Conservation (phyloP, 2,888 invertebrate species). For the Pachydiplax longipennis region DNA sequence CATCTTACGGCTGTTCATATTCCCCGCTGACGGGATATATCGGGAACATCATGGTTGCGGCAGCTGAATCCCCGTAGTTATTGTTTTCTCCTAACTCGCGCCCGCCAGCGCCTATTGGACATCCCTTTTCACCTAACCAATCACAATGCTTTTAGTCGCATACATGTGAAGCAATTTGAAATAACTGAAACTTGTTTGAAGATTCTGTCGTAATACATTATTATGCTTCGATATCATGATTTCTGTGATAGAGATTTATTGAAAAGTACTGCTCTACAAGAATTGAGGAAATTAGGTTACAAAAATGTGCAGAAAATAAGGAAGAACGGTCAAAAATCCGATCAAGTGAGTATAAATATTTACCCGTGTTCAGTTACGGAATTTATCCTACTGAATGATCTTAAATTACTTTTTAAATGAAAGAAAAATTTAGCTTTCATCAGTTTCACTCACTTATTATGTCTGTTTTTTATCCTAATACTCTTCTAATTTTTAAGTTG, state of each 20-base stretch:
- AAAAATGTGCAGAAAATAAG: conserved; percentile 10
- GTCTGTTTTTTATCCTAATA: too few species aligned
- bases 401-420: not conserved
- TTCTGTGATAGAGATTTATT: conserved; percentile 28
- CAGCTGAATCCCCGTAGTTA: not conserved
- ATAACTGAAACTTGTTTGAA: conserved; percentile 7
- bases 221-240: not conserved
- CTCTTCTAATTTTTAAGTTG: too few species aligned
- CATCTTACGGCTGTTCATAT: too few species aligned
- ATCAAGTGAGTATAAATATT: not conserved
- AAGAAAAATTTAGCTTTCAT: too few species aligned
- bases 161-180: not conserved
- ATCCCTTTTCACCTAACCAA: not conserved
- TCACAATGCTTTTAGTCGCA: not conserved
- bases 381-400: not conserved
- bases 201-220: not conserved
- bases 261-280: conserved; percentile 7
- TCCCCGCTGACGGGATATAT: too few species aligned
- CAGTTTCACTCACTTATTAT: too few species aligned
- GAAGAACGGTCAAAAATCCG: not conserved
- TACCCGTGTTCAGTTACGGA: not conserved
- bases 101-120: not conserved
- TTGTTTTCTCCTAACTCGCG: not conserved
- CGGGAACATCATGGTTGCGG: not conserved
- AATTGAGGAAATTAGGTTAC: conserved; percentile 14